A percentile compares a stretch with the other conserved stretches of the same genome.
phyloP scores from a whole-genome alignment of 2,888 invertebrate genomes.

The Drosophila setosimentum region DNA sequence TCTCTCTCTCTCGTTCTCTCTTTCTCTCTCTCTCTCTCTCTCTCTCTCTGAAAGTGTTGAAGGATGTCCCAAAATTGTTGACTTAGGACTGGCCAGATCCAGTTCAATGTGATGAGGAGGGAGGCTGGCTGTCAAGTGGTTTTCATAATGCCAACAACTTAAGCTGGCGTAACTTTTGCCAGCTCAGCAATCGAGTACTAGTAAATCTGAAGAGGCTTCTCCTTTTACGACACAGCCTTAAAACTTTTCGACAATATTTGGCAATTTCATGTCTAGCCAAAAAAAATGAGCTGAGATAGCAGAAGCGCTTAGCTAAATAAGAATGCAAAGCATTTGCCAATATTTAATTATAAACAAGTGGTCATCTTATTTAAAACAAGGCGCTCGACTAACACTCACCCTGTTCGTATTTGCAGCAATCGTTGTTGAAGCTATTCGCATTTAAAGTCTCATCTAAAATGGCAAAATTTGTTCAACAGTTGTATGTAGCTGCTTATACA shows the following conservation, averaged over 20 bases:
- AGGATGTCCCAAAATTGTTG: constrained; percentile 55
- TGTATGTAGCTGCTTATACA: not conserved
- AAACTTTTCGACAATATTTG: constrained; percentile 1
- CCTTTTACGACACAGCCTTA: constrained; percentile 6
- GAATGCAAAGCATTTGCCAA: constrained; percentile 9
- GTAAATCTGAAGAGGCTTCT: constrained; percentile 28
- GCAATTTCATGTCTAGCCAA: constrained; percentile 7
- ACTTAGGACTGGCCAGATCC: constrained; percentile 55
- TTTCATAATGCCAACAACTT: constrained; percentile 59
- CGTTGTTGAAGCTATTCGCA: not conserved
- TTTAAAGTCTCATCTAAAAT: not conserved
- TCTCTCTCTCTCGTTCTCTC: constrained; percentile 24
- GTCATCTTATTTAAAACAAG: not conserved
- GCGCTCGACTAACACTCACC: not conserved
- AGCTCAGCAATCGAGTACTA: constrained; percentile 45
- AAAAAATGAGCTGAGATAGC: constrained; percentile 1
- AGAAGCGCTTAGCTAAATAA: constrained; percentile 11
- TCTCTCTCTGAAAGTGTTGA: constrained; percentile 2
- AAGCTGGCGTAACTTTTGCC: constrained; percentile 43
- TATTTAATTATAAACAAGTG: constrained; percentile 2
- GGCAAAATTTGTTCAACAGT: not conserved
- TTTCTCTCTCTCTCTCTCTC: constrained; percentile 17
- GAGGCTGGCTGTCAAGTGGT: constrained; percentile 31
- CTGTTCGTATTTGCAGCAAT: not conserved
- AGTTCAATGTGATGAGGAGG: not conserved